Conservation (phyloP, 2,797 vertebrate species). For the Tiaroga cobitis region DNA sequence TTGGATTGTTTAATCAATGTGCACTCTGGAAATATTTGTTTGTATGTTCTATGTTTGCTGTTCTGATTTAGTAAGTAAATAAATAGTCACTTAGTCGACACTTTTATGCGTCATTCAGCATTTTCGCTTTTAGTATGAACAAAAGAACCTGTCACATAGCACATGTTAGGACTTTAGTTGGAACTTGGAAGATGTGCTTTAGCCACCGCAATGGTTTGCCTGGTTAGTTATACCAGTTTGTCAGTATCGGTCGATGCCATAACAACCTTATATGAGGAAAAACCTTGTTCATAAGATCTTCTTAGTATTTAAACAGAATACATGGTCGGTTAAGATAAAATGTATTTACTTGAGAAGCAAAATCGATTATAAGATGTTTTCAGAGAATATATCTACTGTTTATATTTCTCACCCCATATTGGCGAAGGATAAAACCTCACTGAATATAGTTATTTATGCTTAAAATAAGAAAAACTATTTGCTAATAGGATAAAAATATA, state of each 20-base stretch:
- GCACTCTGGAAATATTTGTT: background rate
- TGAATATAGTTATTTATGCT: background rate
- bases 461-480: background rate
- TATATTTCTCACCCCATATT: background rate
- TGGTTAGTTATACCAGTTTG: background rate
- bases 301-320: background rate
- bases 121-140: background rate
- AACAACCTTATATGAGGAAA: background rate
- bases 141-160: background rate
- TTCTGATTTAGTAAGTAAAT: conserved; percentile 7
- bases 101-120: background rate
- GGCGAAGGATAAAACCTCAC: background rate
- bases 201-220: background rate
- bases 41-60: background rate
- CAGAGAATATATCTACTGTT: background rate
- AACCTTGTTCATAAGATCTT: background rate
- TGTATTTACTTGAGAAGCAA: background rate
- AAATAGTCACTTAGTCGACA: background rate
- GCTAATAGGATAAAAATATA: background rate
- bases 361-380: background rate
- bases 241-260: background rate
- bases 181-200: background rate
- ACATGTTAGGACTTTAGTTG: background rate
- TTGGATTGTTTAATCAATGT: conserved; percentile 2
- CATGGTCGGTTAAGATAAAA: background rate